Conservation (phyloP, 2,113 vertebrate genomes). For the Onychostoma macrolepis region DNA sequence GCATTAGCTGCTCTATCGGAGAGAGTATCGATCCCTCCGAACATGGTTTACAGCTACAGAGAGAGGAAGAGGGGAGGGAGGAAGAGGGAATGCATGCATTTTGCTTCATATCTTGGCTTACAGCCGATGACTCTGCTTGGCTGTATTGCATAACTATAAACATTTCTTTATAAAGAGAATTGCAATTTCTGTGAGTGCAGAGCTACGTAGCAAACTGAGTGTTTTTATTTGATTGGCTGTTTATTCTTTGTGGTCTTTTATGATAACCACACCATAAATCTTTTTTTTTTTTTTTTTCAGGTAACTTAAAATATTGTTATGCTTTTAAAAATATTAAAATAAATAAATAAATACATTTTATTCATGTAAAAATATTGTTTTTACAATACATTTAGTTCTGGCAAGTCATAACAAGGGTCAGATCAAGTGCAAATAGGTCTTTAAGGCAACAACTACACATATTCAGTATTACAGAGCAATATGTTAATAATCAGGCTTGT, state of each 20-base stretch:
- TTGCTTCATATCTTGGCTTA: conserved; percentile 49
- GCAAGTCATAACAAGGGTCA: not conserved
- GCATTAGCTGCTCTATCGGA: conserved; percentile 62
- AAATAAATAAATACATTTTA: too few species aligned
- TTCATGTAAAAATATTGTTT: not conserved
- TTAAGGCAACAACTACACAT: not conserved
- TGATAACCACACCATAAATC: not conserved
- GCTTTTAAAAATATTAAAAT: too few species aligned
- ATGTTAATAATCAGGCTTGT: not conserved
- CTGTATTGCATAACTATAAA: conserved; percentile 54
- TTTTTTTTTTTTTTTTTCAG: not conserved
- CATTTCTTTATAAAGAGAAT: conserved; percentile 35
- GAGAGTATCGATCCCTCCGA: conserved; percentile 60
- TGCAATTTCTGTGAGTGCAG: conserved; percentile 25
- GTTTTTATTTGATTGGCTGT: conserved; percentile 27
- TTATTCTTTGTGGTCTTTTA: not conserved
- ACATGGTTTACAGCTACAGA: conserved; percentile 59
- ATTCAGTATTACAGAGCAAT: not conserved
- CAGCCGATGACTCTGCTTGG: conserved; percentile 1
- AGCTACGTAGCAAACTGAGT: not conserved
- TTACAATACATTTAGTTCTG: not conserved
- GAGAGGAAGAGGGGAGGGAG: conserved; percentile 39
- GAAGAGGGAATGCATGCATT: conserved; percentile 30
- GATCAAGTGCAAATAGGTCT: not conserved
- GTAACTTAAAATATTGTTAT: not conserved